These are phyloP conservation scores for Drosophila ogumai DNA, from an alignment of 1,140 invertebrate genomes.

Conservation along the genomic window DNA sequence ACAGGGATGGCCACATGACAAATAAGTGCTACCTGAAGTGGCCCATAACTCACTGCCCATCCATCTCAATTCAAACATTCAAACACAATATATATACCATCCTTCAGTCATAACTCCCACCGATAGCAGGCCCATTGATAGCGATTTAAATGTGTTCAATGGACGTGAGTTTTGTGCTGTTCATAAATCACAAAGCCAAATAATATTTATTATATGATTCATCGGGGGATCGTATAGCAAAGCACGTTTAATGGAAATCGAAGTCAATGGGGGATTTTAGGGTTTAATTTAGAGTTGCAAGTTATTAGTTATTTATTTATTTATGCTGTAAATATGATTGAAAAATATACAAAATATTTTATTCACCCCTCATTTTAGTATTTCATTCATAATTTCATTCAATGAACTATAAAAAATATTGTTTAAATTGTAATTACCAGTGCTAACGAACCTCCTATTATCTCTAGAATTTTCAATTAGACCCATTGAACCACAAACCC, in stretches of 20 bases:
- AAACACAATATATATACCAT: background rate
- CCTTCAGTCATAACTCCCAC: background rate
- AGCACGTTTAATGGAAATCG: slow-evolving; percentile 14
- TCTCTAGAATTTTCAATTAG: slow-evolving; percentile 12
- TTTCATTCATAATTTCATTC: background rate
- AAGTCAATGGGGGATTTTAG: background rate
- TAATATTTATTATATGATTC: slow-evolving; percentile 7
- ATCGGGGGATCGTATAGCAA: background rate
- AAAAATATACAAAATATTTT: background rate
- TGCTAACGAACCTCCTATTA: background rate
- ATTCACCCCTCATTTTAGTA: background rate
- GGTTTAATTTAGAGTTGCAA: background rate
- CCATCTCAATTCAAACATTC: slow-evolving; percentile 6
- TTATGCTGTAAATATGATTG: background rate
- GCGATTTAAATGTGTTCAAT: slow-evolving; percentile 19
- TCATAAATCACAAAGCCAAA: background rate
- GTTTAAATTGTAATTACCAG: too few relatives aligned
- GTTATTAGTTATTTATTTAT: background rate
- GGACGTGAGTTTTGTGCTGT: slow-evolving; percentile 12
- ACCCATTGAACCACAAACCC: slow-evolving; percentile 9
- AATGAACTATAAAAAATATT: background rate
- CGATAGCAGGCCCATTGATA: background rate
- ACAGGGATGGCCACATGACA: slow-evolving; percentile 18
- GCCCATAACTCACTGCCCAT: slow-evolving; percentile 15
- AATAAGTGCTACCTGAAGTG: slow-evolving; percentile 6